A percentile compares a stretch with the other conserved stretches of the same genome.
These are phyloP conservation scores for Macrophya alboannulata DNA, from an alignment of 2,888 invertebrate species.

Conservation along the genomic window DNA sequence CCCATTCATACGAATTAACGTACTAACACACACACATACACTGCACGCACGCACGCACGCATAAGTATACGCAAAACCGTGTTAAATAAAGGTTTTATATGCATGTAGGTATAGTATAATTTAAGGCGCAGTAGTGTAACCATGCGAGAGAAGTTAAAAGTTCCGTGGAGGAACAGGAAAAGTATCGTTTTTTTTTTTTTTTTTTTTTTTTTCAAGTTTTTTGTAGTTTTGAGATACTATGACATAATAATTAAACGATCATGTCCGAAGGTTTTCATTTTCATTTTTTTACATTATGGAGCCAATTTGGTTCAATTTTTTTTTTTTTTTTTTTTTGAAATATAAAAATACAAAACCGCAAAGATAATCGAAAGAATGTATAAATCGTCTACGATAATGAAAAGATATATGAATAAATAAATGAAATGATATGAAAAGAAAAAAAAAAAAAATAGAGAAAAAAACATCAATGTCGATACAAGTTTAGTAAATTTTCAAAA, in stretches of 20 bases:
- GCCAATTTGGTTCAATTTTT: too few relatives aligned
- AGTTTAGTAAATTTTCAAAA: background rate
- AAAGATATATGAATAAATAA: too few relatives aligned
- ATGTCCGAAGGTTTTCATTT: background rate
- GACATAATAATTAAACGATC: too few relatives aligned
- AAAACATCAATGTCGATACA: too few relatives aligned
- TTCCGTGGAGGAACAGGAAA: background rate
- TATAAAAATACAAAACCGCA: too few relatives aligned
- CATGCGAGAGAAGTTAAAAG: background rate
- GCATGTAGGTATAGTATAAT: background rate
- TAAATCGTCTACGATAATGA: too few relatives aligned
- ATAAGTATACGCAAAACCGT: background rate
- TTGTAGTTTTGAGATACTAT: background rate
- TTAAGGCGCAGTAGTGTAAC: constrained; percentile 14
- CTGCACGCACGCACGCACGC: too few relatives aligned
- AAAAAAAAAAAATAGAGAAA: too few relatives aligned
- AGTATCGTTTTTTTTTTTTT: background rate
- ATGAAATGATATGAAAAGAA: too few relatives aligned
- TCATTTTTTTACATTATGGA: background rate
- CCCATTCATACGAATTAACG: constrained; percentile 46
- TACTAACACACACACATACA: background rate
- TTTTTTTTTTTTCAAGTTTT: too few relatives aligned
- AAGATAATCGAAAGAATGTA: too few relatives aligned
- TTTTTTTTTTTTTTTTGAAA: too few relatives aligned
- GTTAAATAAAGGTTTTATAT: constrained; percentile 26